Conservation (phyloP, 2,888 invertebrate species). For the Rhopalosiphum nymphaeae region DNA sequence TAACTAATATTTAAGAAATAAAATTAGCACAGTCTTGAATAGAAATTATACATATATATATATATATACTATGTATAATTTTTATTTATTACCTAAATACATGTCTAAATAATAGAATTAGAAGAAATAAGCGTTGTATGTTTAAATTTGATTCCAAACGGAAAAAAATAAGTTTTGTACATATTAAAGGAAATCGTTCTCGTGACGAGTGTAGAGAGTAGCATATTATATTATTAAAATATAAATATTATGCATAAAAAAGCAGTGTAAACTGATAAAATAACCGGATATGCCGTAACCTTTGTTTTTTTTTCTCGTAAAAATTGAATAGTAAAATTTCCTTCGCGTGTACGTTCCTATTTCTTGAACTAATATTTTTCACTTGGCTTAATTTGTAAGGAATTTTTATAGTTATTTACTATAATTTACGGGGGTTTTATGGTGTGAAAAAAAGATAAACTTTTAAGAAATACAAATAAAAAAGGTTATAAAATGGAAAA, state of each 20-base stretch:
- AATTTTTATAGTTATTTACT: neutral
- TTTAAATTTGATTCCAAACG: neutral
- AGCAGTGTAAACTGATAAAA: neutral
- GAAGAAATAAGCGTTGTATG: neutral
- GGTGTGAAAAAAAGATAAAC: slow-evolving; percentile 8
- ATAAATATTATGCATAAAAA: neutral
- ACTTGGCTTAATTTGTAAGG: slow-evolving; percentile 11
- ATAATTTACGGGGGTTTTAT: slow-evolving; percentile 23
- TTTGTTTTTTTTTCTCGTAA: neutral
- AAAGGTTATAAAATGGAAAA: neutral
- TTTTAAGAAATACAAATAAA: slow-evolving; percentile 3
- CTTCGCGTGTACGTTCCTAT: neutral
- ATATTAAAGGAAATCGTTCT: neutral
- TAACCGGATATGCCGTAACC: neutral
- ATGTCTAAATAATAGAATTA: neutral
- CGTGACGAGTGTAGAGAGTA: neutral
- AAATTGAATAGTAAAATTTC: neutral
- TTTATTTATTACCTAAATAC: neutral
- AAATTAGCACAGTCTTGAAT: neutral
- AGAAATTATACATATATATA: neutral
- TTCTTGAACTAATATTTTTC: neutral
- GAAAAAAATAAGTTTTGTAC: neutral
- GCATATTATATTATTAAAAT: neutral
- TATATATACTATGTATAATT: neutral
- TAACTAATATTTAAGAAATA: neutral